Conservation (phyloP, 2,113 vertebrate genomes). For the Leucopsar rothschildi region DNA sequence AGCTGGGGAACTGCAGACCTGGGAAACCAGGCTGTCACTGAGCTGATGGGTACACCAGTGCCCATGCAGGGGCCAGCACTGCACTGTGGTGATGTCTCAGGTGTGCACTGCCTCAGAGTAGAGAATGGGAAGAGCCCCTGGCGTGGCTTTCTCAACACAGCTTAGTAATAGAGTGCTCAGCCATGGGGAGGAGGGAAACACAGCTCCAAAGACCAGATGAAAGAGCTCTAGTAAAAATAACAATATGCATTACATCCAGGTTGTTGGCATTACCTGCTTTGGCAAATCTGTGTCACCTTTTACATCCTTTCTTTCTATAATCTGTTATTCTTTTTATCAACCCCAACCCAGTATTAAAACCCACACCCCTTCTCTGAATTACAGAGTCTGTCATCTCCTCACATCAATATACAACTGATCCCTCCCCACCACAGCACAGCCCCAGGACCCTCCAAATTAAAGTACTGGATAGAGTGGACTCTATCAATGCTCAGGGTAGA, state of each 20-base stretch:
- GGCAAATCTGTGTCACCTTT: not conserved
- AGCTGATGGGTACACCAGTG: not conserved
- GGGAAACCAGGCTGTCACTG: not conserved
- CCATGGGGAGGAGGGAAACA: not conserved
- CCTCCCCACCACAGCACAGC: not conserved
- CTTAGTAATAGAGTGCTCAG: not conserved
- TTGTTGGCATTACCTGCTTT: not conserved
- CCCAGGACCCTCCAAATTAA: not conserved
- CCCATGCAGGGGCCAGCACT: not conserved
- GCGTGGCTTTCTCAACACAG: not conserved
- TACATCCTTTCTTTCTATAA: not conserved
- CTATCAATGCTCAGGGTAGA: not conserved
- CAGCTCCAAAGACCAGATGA: not conserved
- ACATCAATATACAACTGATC: not conserved
- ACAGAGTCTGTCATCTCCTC: not conserved
- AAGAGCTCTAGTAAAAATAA: not conserved
- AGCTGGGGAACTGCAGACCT: not conserved
- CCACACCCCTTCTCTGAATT: not conserved
- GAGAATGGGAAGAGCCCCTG: not conserved
- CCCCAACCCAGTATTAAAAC: not conserved
- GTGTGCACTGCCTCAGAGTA: too few species aligned
- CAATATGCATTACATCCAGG: not conserved
- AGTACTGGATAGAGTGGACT: not conserved
- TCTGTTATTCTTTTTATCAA: not conserved
- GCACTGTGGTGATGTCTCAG: accelerated